Evolutionary conservation across 2,888 invertebrate genomes (phyloP), one percentile per base, ranked within the genome.

Genomic region (Allygus modestus): DNA sequence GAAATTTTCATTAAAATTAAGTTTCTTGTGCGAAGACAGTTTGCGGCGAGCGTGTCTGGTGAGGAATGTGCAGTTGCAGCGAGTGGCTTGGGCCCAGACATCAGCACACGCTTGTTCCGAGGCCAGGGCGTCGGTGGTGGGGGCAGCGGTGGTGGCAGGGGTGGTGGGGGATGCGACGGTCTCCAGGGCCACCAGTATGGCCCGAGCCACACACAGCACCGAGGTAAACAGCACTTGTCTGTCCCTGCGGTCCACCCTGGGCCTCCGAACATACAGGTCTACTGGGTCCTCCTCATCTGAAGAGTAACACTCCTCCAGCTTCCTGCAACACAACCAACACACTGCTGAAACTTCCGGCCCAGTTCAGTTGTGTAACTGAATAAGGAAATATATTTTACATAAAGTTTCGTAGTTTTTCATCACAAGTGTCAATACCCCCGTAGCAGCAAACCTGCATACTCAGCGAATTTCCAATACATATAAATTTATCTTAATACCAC

Each of bases 61-160:
- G 31, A 28, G 54, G 37, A 77, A 77, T 46, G 77, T 91, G 88
- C 95, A 95, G n/a, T 91, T 88, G 87, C 95, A 95, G 43, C 92
- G 92, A 0, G 91, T 89, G 26, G 93, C 91, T 75, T 89, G 90
- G 28, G 91, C 90, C 95, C 95, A 95, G 7, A 92, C 51, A 0
- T 46, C 28, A 0, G 51, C 71, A 17, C 69, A 82, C 0, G 58
- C 31, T 23, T 82, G 71, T 26, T 82, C 82, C 20, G 69, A 69
- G 4, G 69, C 41, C 4, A 46, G 82, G 1, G 37, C 31, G 17
- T 31, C 65, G 0, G 20, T 51, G 41, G 23, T 41, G n/a, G n/a
- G n/a, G n/a, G n/a, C n/a, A n/a, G 23, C 37, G 20, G 82, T 11
- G 71, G 46, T 51, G 33, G 33, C 28, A 15, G 37, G 20, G 4